Percentiles rank a stretch among this genome's conserved stretches.
Conservation (phyloP, 2,797 vertebrate genomes). For the Ammospiza maritima region DNA sequence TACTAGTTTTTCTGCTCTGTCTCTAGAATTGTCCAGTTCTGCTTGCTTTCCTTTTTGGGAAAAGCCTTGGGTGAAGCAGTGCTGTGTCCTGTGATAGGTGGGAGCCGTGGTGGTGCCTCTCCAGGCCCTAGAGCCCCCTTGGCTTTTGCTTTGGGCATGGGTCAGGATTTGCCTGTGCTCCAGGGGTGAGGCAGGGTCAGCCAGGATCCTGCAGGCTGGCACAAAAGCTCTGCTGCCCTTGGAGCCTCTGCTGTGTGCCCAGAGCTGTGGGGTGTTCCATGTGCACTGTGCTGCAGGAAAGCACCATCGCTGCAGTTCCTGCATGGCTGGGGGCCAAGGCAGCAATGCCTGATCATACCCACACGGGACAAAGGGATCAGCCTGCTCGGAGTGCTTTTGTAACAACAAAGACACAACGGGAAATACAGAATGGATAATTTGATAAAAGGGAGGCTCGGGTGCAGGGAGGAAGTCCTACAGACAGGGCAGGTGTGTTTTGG, state of each 20-base stretch:
- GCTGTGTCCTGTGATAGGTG: background rate
- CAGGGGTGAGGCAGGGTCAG: background rate
- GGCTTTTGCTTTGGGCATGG: background rate
- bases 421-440: background rate
- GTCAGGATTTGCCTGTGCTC: background rate
- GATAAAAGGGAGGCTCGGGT: background rate
- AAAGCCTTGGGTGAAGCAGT: background rate
- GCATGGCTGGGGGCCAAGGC: rapidly evolving
- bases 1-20: background rate
- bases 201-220: background rate
- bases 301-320: background rate
- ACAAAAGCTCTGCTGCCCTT: rapidly evolving
- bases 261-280: background rate
- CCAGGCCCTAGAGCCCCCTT: background rate
- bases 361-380: rapidly evolving
- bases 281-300: background rate
- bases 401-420: rapidly evolving
- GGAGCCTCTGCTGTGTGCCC: background rate
- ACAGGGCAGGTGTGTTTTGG: background rate
- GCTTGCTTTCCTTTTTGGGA: background rate
- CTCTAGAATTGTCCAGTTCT: background rate
- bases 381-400: background rate
- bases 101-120: rapidly evolving
- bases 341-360: rapidly evolving
- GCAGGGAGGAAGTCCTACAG: background rate